phyloP scores from a whole-genome alignment of 2,797 vertebrate species.

The Sebastes iracundus region DNA sequence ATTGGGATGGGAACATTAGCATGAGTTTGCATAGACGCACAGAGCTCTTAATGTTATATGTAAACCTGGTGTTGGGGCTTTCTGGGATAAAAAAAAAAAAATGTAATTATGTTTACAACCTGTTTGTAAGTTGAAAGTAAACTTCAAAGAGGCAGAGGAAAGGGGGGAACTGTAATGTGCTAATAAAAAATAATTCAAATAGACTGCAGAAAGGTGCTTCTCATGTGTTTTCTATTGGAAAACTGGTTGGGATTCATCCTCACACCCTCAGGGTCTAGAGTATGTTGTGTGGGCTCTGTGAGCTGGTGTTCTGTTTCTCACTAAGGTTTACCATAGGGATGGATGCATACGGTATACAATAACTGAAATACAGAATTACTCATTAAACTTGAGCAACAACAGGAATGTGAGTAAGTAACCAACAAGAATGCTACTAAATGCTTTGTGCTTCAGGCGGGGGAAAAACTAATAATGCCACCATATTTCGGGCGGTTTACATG shows the following conservation, averaged over 20 bases:
- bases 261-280: slow-evolving; percentile 32
- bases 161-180: not conserved
- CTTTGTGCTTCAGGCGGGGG: not conserved
- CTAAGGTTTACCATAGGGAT: slow-evolving; percentile 26
- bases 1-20: slow-evolving; percentile 48
- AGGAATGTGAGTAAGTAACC: slow-evolving; percentile 12
- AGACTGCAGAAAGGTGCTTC: slow-evolving; percentile 38
- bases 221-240: slow-evolving; percentile 40
- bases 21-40: slow-evolving; percentile 61
- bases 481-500: slow-evolving; percentile 3
- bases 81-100: slow-evolving; percentile 7
- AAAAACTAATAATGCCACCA: not conserved
- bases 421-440: slow-evolving; percentile 3
- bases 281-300: slow-evolving; percentile 31
- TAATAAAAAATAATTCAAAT: slow-evolving; percentile 47
- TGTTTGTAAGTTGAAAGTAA: slow-evolving; percentile 49
- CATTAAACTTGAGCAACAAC: not conserved
- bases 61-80: slow-evolving; percentile 25
- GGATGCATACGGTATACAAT: not conserved
- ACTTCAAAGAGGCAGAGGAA: slow-evolving; percentile 54
- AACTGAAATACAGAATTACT: not conserved
- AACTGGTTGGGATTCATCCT: slow-evolving; percentile 32
- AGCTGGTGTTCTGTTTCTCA: slow-evolving; percentile 23
- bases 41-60: slow-evolving; percentile 16
- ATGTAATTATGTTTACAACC: slow-evolving; percentile 59